Evolutionary conservation across 2,888 invertebrate species (phyloP).

Genomic region (Drosophila sordidapex): DNA sequence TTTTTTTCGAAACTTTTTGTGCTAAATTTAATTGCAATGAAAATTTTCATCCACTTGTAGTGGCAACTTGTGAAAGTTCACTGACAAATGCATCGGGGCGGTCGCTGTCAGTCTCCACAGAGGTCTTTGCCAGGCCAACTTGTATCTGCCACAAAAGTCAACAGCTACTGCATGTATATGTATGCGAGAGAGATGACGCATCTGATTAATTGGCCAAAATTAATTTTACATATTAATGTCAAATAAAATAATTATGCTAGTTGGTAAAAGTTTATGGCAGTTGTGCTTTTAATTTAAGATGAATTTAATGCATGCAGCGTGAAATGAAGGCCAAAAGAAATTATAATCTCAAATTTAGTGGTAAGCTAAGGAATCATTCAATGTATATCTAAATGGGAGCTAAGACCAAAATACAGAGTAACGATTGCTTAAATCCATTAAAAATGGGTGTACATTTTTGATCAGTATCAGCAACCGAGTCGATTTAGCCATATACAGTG

Average conservation of each 20-base stretch:
- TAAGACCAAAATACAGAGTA: neutral
- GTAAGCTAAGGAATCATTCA: neutral
- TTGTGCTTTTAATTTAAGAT: conserved; percentile 41
- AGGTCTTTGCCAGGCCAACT: conserved; percentile 9
- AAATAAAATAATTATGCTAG: conserved; percentile 55
- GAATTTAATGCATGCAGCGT: conserved; percentile 25
- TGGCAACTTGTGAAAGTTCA: conserved; percentile 61
- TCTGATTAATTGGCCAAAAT: conserved; percentile 73
- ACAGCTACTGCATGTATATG: neutral
- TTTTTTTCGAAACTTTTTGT: conserved; percentile 59
- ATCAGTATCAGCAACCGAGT: neutral
- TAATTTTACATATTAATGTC: conserved; percentile 68
- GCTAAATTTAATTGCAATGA: conserved; percentile 77
- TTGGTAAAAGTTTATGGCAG: conserved; percentile 46
- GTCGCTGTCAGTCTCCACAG: conserved; percentile 4
- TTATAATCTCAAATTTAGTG: neutral
- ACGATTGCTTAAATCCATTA: neutral
- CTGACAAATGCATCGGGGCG: conserved; percentile 48
- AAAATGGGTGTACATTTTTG: neutral
- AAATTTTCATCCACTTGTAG: conserved; percentile 70
- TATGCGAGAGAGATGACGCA: conserved; percentile 35
- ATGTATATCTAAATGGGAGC: neutral
- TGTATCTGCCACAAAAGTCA: neutral
- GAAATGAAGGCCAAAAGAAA: neutral
- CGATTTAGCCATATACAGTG: neutral